Evolutionary conservation across 2,888 invertebrate genomes (phyloP).

Genomic region (Acronicta alni): DNA sequence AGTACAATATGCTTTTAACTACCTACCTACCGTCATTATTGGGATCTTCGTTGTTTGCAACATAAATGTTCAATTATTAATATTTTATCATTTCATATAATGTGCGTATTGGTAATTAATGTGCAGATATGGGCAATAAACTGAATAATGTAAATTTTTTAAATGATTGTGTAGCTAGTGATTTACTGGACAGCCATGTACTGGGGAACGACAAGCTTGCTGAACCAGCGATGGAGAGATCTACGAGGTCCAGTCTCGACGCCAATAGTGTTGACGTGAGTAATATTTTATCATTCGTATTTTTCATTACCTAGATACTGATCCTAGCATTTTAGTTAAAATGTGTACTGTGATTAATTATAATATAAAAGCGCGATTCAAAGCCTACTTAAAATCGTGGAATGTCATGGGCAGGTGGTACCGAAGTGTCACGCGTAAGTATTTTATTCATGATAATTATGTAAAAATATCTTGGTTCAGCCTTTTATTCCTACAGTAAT

Average conservation of each 20-base stretch:
- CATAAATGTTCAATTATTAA: conserved; percentile 64
- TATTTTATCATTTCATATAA: conserved; percentile 77
- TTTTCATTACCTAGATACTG: neutral
- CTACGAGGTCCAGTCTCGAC: conserved; percentile 81
- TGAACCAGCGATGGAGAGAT: conserved; percentile 81
- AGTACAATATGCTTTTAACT: conserved; percentile 66
- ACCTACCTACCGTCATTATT: conserved; percentile 66
- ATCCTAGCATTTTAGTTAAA: neutral
- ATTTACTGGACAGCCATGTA: conserved; percentile 87
- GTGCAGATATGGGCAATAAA: conserved; percentile 84
- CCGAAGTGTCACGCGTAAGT: too few species aligned
- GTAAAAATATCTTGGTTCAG: too few species aligned
- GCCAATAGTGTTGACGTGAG: conserved; percentile 87
- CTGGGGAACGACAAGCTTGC: conserved; percentile 81
- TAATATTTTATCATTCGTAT: conserved; percentile 43
- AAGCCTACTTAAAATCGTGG: too few species aligned
- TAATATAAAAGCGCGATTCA: too few species aligned
- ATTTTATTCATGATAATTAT: too few species aligned
- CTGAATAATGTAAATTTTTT: conserved; percentile 79
- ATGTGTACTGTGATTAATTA: too few species aligned
- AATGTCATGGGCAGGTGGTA: too few species aligned
- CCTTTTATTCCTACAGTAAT: too few species aligned
- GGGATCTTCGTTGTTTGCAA: conserved; percentile 63
- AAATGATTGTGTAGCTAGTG: conserved; percentile 83
- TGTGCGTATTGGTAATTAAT: conserved; percentile 78